These are phyloP conservation scores for Scomber japonicus DNA, from an alignment of 2,113 vertebrate species.

Conservation along the genomic window DNA sequence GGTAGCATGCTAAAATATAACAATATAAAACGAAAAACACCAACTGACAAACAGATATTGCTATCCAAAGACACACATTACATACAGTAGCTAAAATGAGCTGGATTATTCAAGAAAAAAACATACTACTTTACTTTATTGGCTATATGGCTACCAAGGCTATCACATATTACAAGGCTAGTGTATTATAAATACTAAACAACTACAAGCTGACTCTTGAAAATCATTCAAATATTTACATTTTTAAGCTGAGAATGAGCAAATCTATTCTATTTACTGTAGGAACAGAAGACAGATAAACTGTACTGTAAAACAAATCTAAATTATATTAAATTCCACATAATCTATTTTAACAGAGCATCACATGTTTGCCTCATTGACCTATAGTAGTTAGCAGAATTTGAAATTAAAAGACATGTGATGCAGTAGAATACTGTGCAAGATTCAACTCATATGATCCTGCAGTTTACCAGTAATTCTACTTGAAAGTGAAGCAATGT, in stretches of 20 bases:
- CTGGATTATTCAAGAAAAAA: too few relatives aligned
- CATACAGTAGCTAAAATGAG: too few relatives aligned
- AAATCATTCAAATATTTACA: background rate
- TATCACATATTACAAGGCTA: too few relatives aligned
- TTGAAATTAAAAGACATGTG: slow-evolving; percentile 23
- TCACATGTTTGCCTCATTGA: slow-evolving; percentile 33
- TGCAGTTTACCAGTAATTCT: slow-evolving; percentile 41
- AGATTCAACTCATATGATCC: slow-evolving; percentile 22
- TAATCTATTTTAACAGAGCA: slow-evolving; percentile 30
- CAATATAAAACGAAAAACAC: too few relatives aligned
- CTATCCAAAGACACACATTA: too few relatives aligned
- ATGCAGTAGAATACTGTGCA: background rate
- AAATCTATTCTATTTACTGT: background rate
- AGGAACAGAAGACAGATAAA: slow-evolving; percentile 19
- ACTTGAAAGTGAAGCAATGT: slow-evolving; percentile 11
- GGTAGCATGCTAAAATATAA: background rate
- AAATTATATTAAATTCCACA: slow-evolving; percentile 6
- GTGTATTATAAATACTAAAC: too few relatives aligned
- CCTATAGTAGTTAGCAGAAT: slow-evolving; percentile 5
- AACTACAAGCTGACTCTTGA: too few relatives aligned
- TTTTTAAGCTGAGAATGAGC: background rate
- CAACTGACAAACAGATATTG: too few relatives aligned
- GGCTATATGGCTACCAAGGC: too few relatives aligned
- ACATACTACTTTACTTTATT: too few relatives aligned
- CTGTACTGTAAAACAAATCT: slow-evolving; percentile 15